Evolutionary conservation across 2,113 vertebrate genomes (phyloP).

Genomic region (Eurypyga helias): DNA sequence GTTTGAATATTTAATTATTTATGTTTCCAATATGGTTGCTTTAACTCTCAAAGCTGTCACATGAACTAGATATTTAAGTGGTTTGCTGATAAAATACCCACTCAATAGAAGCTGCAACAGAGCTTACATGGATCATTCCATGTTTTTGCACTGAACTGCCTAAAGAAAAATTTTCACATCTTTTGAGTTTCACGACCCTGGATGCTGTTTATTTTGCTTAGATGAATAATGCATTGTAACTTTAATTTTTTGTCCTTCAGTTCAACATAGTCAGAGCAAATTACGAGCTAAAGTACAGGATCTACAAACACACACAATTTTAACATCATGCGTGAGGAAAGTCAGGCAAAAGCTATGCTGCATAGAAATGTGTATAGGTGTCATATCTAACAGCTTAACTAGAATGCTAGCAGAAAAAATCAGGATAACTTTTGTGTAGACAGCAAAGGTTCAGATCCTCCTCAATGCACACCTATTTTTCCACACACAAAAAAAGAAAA

Average conservation of each 20-base stretch:
- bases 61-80: background rate
- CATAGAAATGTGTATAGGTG: no score
- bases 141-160: background rate
- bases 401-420: background rate
- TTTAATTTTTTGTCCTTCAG: background rate
- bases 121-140: background rate
- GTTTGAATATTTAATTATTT: constrained; percentile 53
- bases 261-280: background rate
- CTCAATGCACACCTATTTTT: background rate
- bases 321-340: no score
- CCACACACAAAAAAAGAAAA: background rate
- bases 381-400: background rate
- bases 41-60: constrained; percentile 64
- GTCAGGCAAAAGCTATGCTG: background rate
- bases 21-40: constrained; percentile 45
- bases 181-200: background rate
- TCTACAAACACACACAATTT: background rate
- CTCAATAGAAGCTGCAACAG: background rate
- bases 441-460: background rate
- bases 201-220: background rate
- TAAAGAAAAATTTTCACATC: background rate
- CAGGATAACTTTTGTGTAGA: background rate
- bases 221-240: background rate
- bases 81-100: background rate
- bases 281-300: background rate